Evolutionary conservation across 2,888 invertebrate genomes (phyloP).

Genomic region (Leptopilina drosophilae): DNA sequence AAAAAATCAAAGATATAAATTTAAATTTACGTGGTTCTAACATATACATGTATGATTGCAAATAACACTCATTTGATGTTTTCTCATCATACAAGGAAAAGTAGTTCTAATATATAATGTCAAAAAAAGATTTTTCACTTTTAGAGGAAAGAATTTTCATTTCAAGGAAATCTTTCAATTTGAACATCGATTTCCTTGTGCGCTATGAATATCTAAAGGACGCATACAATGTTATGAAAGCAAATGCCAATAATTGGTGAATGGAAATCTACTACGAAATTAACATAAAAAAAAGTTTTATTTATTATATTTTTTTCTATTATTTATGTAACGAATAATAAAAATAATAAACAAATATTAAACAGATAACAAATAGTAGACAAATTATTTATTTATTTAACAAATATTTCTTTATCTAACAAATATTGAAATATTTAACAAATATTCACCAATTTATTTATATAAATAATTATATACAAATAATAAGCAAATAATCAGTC

Average conservation of each 20-base stretch:
- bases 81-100: conserved; percentile 1
- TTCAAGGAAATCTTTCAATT: conserved; percentile 12
- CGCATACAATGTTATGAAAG: neutral
- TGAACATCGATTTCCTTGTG: conserved; percentile 8
- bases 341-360: neutral
- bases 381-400: too few relatives aligned
- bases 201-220: conserved; percentile 4
- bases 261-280: neutral
- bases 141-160: neutral
- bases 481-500: too few relatives aligned
- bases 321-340: neutral
- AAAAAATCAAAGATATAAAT: too few relatives aligned
- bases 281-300: neutral
- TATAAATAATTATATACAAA: too few relatives aligned
- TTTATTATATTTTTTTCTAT: neutral
- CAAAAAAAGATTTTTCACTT: conserved; percentile 1
- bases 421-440: too few relatives aligned
- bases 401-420: too few relatives aligned
- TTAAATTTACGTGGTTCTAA: neutral
- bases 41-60: neutral
- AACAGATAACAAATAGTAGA: neutral
- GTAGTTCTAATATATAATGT: neutral
- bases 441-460: too few relatives aligned
- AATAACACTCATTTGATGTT: neutral
- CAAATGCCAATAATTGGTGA: neutral